Percentiles rank a stretch among this genome's conserved stretches.
These are phyloP conservation scores for Amphipyra berbera DNA, from an alignment of 2,888 invertebrate species.

Conservation along the genomic window DNA sequence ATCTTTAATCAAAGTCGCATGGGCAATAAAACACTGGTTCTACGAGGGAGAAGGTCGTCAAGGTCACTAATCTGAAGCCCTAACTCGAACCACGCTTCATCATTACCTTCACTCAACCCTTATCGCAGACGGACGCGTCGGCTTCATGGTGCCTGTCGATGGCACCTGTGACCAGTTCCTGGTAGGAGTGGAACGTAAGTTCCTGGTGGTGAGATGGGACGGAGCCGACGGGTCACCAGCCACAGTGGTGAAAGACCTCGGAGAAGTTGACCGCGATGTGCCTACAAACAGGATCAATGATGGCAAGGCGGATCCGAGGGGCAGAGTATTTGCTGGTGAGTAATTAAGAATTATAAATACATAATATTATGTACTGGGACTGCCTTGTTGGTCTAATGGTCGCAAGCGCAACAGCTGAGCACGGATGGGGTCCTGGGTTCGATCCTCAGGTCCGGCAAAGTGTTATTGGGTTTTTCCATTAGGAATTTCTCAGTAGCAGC, in stretches of 20 bases:
- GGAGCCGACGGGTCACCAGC: conserved; percentile 88
- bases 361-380: no score
- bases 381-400: no score
- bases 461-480: no score
- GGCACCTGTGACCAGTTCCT: conserved; percentile 91
- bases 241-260: conserved; percentile 81
- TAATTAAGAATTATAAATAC: no score
- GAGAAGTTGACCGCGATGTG: conserved; percentile 89
- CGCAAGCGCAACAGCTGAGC: no score
- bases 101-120: not conserved
- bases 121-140: conserved; percentile 78
- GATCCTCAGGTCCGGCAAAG: no score
- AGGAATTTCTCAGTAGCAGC: no score
- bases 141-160: conserved; percentile 91
- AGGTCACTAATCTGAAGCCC: not conserved
- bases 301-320: conserved; percentile 94
- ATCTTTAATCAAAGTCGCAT: no score
- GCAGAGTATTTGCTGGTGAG: conserved; percentile 92
- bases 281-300: conserved; percentile 93
- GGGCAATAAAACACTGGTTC: no score
- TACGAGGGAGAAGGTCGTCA: no score
- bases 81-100: not conserved
- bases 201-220: conserved; percentile 92
- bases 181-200: conserved; percentile 90
- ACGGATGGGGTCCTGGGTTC: no score